These are phyloP conservation scores for Erpornis zantholeuca DNA, from an alignment of 2,113 vertebrate species.

Conservation along the genomic window DNA sequence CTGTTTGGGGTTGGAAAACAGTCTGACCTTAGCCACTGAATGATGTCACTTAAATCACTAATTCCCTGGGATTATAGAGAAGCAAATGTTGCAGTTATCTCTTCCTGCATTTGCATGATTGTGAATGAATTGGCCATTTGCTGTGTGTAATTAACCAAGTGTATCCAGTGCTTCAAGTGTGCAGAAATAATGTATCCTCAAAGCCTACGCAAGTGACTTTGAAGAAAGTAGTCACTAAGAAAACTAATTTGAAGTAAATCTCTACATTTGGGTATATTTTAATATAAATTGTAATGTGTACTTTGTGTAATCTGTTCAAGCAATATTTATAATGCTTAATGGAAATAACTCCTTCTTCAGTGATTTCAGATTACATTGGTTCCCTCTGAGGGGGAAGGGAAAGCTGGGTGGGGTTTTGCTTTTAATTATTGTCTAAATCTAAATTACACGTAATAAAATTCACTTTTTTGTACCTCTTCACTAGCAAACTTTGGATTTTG, in stretches of 20 bases:
- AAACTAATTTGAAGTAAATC: not conserved
- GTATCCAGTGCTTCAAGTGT: not conserved
- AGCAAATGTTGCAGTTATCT: not conserved
- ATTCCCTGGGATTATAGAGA: not conserved
- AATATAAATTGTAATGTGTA: not conserved
- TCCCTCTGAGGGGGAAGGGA: not conserved
- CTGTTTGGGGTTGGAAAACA: not conserved
- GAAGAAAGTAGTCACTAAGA: not conserved
- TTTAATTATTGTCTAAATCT: not conserved
- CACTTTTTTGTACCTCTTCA: not conserved
- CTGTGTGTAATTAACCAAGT: not conserved
- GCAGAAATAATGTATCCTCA: not conserved
- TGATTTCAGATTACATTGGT: not conserved
- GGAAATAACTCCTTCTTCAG: not conserved
- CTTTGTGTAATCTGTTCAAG: not conserved
- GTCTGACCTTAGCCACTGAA: not conserved
- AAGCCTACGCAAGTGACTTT: not conserved
- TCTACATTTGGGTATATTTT: not conserved
- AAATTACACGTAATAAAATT: conserved; percentile 38
- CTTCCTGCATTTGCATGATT: not conserved
- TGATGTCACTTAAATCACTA: not conserved
- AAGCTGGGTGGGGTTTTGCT: not conserved
- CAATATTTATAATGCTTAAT: not conserved
- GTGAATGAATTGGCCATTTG: conserved; percentile 20
- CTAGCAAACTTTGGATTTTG: not conserved